Conservation (phyloP, 2,797 vertebrate species). For the Danio choprae region DNA sequence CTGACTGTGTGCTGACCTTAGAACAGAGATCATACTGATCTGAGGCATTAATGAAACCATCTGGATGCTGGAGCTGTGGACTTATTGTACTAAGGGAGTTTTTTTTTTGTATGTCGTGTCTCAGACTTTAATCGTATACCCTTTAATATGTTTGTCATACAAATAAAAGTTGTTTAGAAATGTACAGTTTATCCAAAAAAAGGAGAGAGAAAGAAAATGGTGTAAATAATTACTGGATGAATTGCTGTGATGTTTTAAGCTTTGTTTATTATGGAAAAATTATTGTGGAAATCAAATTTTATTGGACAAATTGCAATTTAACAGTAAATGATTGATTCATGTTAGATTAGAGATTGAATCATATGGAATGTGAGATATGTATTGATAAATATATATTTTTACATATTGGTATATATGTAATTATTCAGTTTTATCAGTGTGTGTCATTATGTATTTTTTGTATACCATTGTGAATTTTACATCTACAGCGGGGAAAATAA, state of each 20-base stretch:
- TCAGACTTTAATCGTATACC: not conserved
- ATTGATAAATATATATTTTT: too few relatives aligned
- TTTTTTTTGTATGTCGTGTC: not conserved
- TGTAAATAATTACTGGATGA: not conserved
- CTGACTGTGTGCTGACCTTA: slow-evolving; percentile 37
- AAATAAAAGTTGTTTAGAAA: not conserved
- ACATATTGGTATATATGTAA: too few relatives aligned
- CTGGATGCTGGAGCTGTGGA: not conserved
- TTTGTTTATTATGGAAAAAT: not conserved
- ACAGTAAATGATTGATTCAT: not conserved
- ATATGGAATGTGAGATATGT: too few relatives aligned
- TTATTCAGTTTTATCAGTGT: too few relatives aligned
- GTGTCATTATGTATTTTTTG: too few relatives aligned
- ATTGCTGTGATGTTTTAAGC: not conserved
- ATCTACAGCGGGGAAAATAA: too few relatives aligned
- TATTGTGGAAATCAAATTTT: not conserved
- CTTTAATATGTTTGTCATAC: not conserved
- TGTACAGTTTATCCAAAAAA: not conserved
- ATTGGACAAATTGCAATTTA: not conserved
- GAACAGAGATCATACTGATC: not conserved
- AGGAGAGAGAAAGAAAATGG: not conserved
- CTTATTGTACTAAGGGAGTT: not conserved
- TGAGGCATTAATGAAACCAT: not conserved
- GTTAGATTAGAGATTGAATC: not conserved
- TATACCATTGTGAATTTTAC: too few relatives aligned